Base-by-base conservation (phyloP, 2,113 vertebrate genomes). In the Podocnemis expansa region DNA sequence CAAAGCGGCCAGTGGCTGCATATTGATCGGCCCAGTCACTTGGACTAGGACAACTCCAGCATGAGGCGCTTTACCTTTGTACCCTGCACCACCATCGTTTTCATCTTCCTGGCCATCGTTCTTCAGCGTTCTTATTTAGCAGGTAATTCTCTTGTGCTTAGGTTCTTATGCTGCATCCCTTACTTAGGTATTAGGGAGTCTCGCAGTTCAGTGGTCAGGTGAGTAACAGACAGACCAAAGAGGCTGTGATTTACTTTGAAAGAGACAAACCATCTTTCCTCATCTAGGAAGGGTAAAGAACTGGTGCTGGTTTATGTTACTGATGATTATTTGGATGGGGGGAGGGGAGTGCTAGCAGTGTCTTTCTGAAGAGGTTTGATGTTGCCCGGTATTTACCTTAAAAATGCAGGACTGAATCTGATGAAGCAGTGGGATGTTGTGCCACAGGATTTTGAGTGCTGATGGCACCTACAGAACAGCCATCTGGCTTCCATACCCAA, bases 131-230 rank as follows among this genome's bases (percentile, higher is more conserved):
- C 93, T 84, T 81, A 85, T 91, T 89, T 78, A 13, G 91, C 97
- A 98, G 98, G 98, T 98, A 98, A 89, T 60, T 88, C 17, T 80
- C 60, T 83, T 75, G 4, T 0, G 1, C 54, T 75, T 54, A n/a
- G 1, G 3, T 24, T 90, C 70, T 29, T 38, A 5, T 12, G 25
- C 7, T 27, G 34, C 87, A 63, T 49, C 52, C 67, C 24, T 75
- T 38, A 73, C 21, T 5, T 11, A 90, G 41, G 0, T 16, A 9
- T 73, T 7, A 0, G 0, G 27, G 45, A 67, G 25, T 84, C 51
- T 91, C 45, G 14, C 21, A 17, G 3, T 21, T 60, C 47, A 56
- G 27, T 17, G 6, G 4, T 54, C n/a, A 54, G 73, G 10, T 38
- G 31, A 5, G 49, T 1, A 1, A 19, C 4, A 21, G 34, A 25